Conservation (phyloP, 2,797 vertebrate genomes). For the Pelodytes ibericus region DNA sequence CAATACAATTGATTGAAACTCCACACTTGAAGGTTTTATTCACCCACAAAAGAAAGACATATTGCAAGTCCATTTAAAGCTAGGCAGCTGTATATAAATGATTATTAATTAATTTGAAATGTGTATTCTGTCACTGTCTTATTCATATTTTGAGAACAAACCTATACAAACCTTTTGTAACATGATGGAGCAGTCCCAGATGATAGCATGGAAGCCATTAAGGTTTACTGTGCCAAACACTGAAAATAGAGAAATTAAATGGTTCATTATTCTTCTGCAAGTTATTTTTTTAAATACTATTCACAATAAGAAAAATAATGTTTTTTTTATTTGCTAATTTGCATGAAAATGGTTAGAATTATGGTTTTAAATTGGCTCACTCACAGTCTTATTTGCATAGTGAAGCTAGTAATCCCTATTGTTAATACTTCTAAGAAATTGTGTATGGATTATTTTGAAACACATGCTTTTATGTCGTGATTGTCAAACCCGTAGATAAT, state of each 20-base stretch:
- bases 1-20: not conserved
- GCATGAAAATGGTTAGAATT: not conserved
- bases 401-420: not conserved
- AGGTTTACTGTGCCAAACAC: conserved; percentile 18
- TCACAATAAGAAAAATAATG: not conserved
- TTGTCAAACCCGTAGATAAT: too few relatives aligned
- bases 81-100: conserved; percentile 23
- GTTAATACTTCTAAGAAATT: not conserved
- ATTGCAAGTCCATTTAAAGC: not conserved
- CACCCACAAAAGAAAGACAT: not conserved
- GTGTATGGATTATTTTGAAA: too few relatives aligned
- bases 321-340: not conserved
- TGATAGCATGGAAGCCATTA: conserved; percentile 6
- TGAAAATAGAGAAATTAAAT: not conserved
- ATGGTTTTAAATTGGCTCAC: too few relatives aligned
- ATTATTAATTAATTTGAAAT: conserved; percentile 30
- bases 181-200: conserved; percentile 10
- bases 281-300: not conserved
- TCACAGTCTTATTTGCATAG: too few relatives aligned
- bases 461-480: too few relatives aligned
- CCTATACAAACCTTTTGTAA: conserved; percentile 32
- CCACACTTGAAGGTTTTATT: not conserved
- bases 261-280: conserved; percentile 1
- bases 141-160: conserved; percentile 40
- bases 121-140: conserved; percentile 25